Evolutionary conservation across 2,113 vertebrate species (phyloP).

Genomic region (Brachyistius frenatus): DNA sequence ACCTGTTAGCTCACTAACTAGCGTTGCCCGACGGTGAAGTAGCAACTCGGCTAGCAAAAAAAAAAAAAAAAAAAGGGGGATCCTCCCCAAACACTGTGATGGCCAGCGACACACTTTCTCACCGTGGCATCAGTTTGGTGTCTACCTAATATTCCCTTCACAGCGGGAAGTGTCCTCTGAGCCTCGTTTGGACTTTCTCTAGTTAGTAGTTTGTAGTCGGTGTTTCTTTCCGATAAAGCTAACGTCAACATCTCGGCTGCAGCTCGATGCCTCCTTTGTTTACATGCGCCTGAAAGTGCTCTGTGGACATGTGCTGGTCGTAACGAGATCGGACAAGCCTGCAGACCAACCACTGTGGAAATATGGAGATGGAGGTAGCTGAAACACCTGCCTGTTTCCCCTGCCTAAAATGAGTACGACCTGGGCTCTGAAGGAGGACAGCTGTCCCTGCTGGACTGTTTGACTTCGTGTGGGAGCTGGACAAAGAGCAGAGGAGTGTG

Average conservation of each 20-base stretch:
- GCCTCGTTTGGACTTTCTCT: not conserved
- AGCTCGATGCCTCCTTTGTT: constrained; percentile 55
- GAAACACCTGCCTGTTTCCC: constrained; percentile 12
- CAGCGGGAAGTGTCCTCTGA: too few relatives aligned
- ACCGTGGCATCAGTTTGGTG: constrained; percentile 5
- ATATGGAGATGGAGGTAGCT: constrained; percentile 45
- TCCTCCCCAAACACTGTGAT: constrained; percentile 22
- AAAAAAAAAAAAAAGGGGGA: not conserved
- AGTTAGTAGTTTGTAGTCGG: not conserved
- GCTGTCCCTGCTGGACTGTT: constrained; percentile 46
- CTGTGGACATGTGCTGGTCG: constrained; percentile 26
- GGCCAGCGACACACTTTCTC: constrained; percentile 12
- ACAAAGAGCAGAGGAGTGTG: constrained; percentile 23
- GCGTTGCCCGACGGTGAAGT: constrained; percentile 1
- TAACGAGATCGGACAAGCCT: constrained; percentile 14
- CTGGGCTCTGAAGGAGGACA: constrained; percentile 36
- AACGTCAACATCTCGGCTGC: constrained; percentile 13
- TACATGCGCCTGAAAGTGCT: constrained; percentile 46
- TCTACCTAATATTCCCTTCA: not conserved
- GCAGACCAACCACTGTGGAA: not conserved
- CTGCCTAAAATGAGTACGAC: constrained; percentile 21
- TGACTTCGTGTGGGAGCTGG: constrained; percentile 54
- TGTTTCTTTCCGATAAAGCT: not conserved
- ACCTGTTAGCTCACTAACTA: not conserved
- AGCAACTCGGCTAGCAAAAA: constrained; percentile 36